Conservation (phyloP, 2,888 invertebrate genomes). For the Altica lythri region DNA sequence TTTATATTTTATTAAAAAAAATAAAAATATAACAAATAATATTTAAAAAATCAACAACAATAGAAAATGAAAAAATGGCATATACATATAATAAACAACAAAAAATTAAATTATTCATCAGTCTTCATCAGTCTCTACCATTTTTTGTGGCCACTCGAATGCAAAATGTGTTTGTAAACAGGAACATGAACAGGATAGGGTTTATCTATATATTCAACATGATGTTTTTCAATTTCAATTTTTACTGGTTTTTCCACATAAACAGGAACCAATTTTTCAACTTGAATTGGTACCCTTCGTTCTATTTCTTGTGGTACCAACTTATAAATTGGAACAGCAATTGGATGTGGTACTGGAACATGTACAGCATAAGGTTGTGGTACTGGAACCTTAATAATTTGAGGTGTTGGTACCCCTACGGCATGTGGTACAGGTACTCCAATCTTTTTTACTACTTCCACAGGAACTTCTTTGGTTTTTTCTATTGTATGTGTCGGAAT, state of each 20-base stretch:
- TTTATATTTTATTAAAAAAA: too few relatives aligned
- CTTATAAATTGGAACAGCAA: conserved; percentile 74
- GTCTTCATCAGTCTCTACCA: conserved; percentile 21
- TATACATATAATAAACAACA: too few relatives aligned
- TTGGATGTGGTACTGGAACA: conserved; percentile 71
- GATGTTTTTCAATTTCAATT: conserved; percentile 75
- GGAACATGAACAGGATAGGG: conserved; percentile 77
- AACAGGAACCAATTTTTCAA: conserved; percentile 73
- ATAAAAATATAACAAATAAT: too few relatives aligned
- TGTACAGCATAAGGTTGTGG: conserved; percentile 78
- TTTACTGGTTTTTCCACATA: conserved; percentile 76
- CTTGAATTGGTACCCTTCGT: conserved; percentile 73
- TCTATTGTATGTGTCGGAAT: conserved; percentile 66
- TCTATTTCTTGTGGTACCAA: conserved; percentile 73
- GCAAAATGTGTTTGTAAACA: conserved; percentile 75
- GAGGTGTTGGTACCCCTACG: conserved; percentile 73
- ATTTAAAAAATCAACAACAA: too few relatives aligned
- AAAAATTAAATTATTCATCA: conserved; percentile 12
- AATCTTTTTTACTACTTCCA: conserved; percentile 72
- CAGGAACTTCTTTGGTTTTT: conserved; percentile 70
- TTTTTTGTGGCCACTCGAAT: conserved; percentile 46
- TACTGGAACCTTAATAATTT: conserved; percentile 71
- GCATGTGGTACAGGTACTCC: conserved; percentile 75
- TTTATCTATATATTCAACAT: conserved; percentile 67
- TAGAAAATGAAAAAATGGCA: background rate